A percentile compares a stretch with the other conserved stretches of the same genome.
These are phyloP conservation scores for Nephotettix cincticeps DNA, from an alignment of 1,140 invertebrate genomes.

Conservation along the genomic window DNA sequence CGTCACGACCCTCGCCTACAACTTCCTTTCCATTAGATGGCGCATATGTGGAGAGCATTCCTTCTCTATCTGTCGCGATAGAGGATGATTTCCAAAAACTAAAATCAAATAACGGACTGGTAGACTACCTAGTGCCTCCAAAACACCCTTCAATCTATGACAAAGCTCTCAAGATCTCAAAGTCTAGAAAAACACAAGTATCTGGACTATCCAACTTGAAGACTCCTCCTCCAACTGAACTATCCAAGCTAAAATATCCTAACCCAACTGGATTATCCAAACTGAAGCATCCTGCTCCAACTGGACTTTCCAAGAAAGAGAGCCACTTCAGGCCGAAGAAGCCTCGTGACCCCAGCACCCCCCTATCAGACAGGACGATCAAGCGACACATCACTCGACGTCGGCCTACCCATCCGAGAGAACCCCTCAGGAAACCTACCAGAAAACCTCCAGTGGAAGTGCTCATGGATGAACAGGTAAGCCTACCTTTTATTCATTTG, in stretches of 20 bases:
- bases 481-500: neutral
- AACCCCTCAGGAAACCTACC: neutral
- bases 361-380: neutral
- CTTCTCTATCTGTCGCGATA: conserved; percentile 28
- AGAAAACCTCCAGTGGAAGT: neutral
- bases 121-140: conserved; percentile 35
- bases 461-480: conserved; percentile 25
- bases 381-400: neutral
- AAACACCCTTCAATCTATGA: conserved; percentile 32
- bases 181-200: neutral
- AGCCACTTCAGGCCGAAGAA: conserved; percentile 7
- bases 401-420: neutral
- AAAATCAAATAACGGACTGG: neutral
- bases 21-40: neutral
- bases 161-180: neutral
- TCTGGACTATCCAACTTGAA: conserved; percentile 13
- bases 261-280: neutral
- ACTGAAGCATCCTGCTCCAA: conserved; percentile 11
- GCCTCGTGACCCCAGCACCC: neutral
- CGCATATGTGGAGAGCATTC: conserved; percentile 30
- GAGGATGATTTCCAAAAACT: neutral
- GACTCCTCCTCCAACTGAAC: neutral
- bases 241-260: too few relatives aligned
- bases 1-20: neutral
- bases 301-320: conserved; percentile 1